These are phyloP conservation scores for Sesia bembeciformis DNA, from an alignment of 2,888 invertebrate species.

Conservation along the genomic window DNA sequence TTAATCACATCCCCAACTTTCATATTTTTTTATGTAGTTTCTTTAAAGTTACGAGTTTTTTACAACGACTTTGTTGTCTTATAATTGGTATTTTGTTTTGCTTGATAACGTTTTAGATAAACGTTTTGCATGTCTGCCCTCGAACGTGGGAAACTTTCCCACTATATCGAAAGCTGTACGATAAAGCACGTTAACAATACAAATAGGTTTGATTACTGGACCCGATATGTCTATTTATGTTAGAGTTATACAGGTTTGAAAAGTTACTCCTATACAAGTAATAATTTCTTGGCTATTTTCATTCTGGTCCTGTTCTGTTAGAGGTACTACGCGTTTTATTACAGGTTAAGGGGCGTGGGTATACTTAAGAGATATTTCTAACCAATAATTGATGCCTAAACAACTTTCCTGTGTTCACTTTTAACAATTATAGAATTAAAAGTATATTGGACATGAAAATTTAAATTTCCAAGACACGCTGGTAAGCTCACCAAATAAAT, in stretches of 20 bases:
- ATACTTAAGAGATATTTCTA: too few species aligned
- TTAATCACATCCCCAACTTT: background rate
- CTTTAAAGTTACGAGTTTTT: background rate
- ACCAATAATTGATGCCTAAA: too few species aligned
- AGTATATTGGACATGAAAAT: too few species aligned
- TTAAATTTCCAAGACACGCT: too few species aligned
- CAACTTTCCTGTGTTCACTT: too few species aligned
- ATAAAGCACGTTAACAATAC: constrained; percentile 14
- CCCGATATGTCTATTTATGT: background rate
- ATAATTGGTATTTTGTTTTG: constrained; percentile 10
- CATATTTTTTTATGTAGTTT: background rate
- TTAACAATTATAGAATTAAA: too few species aligned
- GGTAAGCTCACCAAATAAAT: too few species aligned
- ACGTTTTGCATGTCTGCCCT: constrained; percentile 11
- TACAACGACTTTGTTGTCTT: background rate
- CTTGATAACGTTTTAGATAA: constrained; percentile 24
- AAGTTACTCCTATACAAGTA: too few species aligned
- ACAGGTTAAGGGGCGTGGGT: too few species aligned
- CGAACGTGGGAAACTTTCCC: constrained; percentile 42
- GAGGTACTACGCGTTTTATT: too few species aligned
- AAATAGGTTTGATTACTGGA: constrained; percentile 4
- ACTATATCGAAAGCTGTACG: constrained; percentile 19
- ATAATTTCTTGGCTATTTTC: too few species aligned
- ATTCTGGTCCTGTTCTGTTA: too few species aligned
- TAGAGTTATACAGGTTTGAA: background rate